Evolutionary conservation across 1,140 invertebrate species (phyloP), one percentile per base, ranked within the genome.

Genomic region (Tenebrio molitor): DNA sequence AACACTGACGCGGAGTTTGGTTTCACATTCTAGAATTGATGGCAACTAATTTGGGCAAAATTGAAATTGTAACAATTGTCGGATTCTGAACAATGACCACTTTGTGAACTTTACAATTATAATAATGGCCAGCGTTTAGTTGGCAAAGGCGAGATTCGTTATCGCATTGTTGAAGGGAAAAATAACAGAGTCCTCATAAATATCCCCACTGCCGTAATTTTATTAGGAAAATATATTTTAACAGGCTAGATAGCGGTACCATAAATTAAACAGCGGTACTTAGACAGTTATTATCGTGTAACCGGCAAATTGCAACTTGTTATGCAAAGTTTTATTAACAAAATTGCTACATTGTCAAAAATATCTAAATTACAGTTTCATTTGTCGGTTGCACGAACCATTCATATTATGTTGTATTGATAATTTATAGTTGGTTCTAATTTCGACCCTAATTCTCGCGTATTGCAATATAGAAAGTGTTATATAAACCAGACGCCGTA

Each of bases 181-280:
- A 58, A 58, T 58, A 58, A 58, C 23, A 29, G 23, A 58, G 50
- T 12, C n/a, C n/a, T 29, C 50, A 29, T 58, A 58, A 58, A 58
- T 58, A 25, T 58, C 23, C 23, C 25, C 29, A 17, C 21, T 33
- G n/a, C 25, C 8, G 10, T 23, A 58, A 53, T 53, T 53, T 53
- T 58, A 58, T 33, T 29, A 58, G 50, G 46, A 29, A 29, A 53
- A 53, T 58, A 25, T 58, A 58, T 58, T 58, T 29, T 29, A 58
- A 58, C 50, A 29, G 19, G n/a, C 21, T 58, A 58, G 21, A 29
- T 58, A 58, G 50, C 23, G 29, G 3, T 58, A 23, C 19, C 50
- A 29, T 58, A 58, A 58, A 58, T 58, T 58, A 17, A 21, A 14
- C 23, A 29, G 50, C 50, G 10, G 12, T 29, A 17, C 8, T 58